Base-by-base conservation (phyloP, 2,797 vertebrate genomes). In the Pristis pectinata region DNA sequence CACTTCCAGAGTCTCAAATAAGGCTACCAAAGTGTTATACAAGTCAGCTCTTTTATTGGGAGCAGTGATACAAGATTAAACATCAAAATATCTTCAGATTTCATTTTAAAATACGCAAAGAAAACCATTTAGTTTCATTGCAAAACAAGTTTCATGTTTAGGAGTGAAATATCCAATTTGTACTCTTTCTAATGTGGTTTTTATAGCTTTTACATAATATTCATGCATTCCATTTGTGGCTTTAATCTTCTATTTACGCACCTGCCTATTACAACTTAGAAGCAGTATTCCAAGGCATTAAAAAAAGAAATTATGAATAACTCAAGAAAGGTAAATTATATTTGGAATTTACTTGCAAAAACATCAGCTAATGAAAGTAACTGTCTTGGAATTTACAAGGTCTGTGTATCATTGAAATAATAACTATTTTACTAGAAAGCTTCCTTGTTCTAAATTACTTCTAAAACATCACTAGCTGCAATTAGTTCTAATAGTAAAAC, bases 341-440 rank as follows among this genome's bases (percentile, higher is more conserved):
- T 72, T 44, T 27, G 64, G n/a, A 67, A 92, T 44, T 37, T 41
- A 41, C 37, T 93, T 41, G 22, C 11, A 34, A 91, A 93, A 27
- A 19, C 70, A 24, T 67, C 22, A 67, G 41, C 24, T 7, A 44
- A 53, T 53, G 70, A 74, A 76, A 44, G 15, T 10, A 49, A 74
- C 30, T 67, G 17, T 92, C 8, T 41, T 70, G 27, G 22, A 9
- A 72, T 34, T 70, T 70, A 9, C 22, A 41, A 85, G 13, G 56
- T 87, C n/a, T 93, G 30, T 70, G 59, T 70, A 74, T 53, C 49
- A n/a, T 76, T 49, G 70, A 93, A 70, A 53, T 74, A 93, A 93
- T 30, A 37, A 17, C 22, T 67, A 44, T 37, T 70, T 22, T 44
- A 15, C 41, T 93, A 70, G 70, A 87, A 41, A 93, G 64, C 37